Conservation (phyloP, 2,888 invertebrate species). For the Chrysina gloriosa region DNA sequence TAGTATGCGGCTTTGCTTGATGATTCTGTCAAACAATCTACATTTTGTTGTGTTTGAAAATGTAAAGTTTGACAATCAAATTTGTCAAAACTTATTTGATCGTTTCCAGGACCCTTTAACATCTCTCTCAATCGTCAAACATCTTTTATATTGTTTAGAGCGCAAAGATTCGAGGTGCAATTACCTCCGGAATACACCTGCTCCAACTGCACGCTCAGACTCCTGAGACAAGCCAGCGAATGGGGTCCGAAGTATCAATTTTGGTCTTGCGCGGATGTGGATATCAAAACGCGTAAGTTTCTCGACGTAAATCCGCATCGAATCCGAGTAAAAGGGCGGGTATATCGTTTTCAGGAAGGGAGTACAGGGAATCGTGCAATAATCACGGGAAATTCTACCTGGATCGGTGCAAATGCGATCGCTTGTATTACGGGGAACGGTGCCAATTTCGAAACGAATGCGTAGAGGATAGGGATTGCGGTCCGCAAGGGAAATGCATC, state of each 20-base stretch:
- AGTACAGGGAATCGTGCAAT: slow-evolving; percentile 86
- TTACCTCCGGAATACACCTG: slow-evolving; percentile 87
- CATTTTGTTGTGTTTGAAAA: no score
- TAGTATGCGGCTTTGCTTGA: no score
- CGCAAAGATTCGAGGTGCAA: slow-evolving; percentile 83
- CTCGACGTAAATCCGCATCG: no score
- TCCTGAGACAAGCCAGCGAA: slow-evolving; percentile 91
- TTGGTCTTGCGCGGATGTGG: slow-evolving; percentile 96
- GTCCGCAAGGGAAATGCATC: slow-evolving; percentile 85
- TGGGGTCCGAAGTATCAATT: slow-evolving; percentile 88
- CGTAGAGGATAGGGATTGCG: slow-evolving; percentile 85
- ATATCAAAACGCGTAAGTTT: slow-evolving; percentile 75
- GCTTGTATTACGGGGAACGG: slow-evolving; percentile 81
- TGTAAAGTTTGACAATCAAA: no score
- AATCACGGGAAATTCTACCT: slow-evolving; percentile 84
- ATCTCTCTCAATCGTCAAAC: no score
- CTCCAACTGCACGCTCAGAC: slow-evolving; percentile 87
- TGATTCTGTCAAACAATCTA: no score
- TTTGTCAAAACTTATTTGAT: no score
- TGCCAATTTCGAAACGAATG: slow-evolving; percentile 95
- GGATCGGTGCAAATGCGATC: slow-evolving; percentile 83
- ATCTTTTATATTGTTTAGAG: slow-evolving; percentile 67
- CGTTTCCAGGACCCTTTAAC: no score
- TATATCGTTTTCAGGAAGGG: slow-evolving; percentile 69
- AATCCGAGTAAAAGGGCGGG: no score